phyloP scores from a whole-genome alignment of 2,113 vertebrate genomes.

The Phrynosoma blainvillii region DNA sequence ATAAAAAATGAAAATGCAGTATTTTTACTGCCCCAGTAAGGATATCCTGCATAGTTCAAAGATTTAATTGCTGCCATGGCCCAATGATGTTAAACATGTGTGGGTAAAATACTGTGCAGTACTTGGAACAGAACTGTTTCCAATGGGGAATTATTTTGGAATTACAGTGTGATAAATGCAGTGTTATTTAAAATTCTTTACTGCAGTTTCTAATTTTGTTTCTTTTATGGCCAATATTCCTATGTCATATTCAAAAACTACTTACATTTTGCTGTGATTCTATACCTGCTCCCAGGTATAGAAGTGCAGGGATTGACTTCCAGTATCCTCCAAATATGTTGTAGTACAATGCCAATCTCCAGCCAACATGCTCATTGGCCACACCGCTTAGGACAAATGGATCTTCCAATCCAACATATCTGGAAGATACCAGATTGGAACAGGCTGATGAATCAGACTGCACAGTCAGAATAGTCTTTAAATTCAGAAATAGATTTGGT shows the following conservation, averaged over 20 bases:
- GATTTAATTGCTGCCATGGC: neutral
- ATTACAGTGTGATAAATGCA: neutral
- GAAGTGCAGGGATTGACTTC: too few relatives aligned
- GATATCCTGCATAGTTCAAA: slow-evolving; percentile 15
- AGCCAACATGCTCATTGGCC: too few relatives aligned
- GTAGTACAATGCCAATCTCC: too few relatives aligned
- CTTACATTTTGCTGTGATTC: neutral
- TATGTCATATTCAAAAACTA: neutral
- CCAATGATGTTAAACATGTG: slow-evolving; percentile 1
- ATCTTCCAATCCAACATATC: neutral
- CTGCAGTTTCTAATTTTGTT: neutral
- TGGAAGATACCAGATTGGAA: neutral
- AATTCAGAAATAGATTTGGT: too few relatives aligned
- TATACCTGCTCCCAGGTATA: too few relatives aligned
- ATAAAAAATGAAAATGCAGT: slow-evolving; percentile 1
- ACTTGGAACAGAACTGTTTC: neutral
- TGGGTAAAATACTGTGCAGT: slow-evolving; percentile 1
- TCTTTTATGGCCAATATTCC: neutral
- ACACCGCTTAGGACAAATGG: neutral
- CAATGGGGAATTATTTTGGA: neutral
- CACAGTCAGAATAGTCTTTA: neutral
- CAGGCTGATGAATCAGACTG: neutral
- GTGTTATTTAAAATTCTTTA: neutral
- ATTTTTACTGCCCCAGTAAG: slow-evolving; percentile 8
- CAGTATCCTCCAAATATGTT: too few relatives aligned